Percentiles rank a stretch among this genome's conserved stretches.
Evolutionary conservation across 2,113 vertebrate genomes (phyloP).

Genomic region (Sinocyclocheilus anshuiensis): DNA sequence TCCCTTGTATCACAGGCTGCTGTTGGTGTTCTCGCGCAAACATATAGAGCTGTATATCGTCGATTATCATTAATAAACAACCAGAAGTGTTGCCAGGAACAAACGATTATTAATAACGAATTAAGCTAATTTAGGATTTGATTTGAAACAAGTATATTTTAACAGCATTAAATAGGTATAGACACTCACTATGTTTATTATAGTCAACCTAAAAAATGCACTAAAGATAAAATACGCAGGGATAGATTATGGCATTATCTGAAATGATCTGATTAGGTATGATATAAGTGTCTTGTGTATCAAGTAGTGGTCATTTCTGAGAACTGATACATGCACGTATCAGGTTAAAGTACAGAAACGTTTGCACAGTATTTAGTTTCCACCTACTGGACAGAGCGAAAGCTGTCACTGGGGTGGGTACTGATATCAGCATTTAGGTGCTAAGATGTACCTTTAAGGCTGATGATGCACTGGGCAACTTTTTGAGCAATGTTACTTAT

Average conservation of each 20-base stretch:
- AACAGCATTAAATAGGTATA: background rate
- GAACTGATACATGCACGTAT: background rate
- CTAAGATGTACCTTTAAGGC: no score
- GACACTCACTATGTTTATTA: background rate
- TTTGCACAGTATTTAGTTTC: background rate
- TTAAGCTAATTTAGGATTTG: background rate
- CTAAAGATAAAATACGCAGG: background rate
- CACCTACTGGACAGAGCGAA: conserved; percentile 28
- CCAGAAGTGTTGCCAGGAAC: background rate
- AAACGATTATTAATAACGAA: background rate
- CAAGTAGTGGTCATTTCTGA: background rate
- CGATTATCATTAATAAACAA: background rate
- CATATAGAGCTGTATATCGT: background rate
- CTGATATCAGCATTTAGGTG: no score
- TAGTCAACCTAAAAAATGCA: background rate
- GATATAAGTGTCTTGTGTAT: no score
- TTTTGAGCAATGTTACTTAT: no score
- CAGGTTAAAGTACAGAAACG: background rate
- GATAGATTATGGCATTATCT: no score
- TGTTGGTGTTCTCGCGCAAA: conserved; percentile 1
- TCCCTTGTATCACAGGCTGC: background rate
- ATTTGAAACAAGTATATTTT: background rate
- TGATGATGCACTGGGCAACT: no score
- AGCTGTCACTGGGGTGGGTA: background rate
- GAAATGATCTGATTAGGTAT: no score